A percentile compares a stretch with the other conserved stretches of the same genome.
phyloP scores from a whole-genome alignment of 1,140 invertebrate species.

The Calliopsis andreniformis region DNA sequence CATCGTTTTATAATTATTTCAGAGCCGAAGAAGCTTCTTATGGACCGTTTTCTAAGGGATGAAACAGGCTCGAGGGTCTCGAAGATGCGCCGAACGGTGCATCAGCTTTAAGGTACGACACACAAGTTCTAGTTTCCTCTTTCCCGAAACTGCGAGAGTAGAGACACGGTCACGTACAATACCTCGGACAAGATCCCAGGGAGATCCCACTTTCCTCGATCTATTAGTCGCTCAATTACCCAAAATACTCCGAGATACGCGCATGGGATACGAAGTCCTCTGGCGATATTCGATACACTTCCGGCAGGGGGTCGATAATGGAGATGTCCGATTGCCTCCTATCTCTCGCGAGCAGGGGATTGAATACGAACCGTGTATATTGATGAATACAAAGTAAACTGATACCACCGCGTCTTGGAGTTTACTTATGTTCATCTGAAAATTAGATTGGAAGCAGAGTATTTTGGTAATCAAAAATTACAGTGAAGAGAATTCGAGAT shows the following conservation, averaged over 20 bases:
- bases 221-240: conserved; percentile 63
- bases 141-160: conserved; percentile 42
- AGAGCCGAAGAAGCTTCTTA: no score
- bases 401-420: no score
- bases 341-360: not conserved
- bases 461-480: no score
- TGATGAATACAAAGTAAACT: no score
- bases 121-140: conserved; percentile 50
- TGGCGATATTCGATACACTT: conserved; percentile 16
- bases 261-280: conserved; percentile 20
- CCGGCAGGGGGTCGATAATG: not conserved
- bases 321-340: not conserved
- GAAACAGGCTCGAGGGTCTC: no score
- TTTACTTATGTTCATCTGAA: no score
- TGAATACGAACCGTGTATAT: not conserved
- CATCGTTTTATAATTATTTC: no score
- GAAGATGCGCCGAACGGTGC: conserved; percentile 3
- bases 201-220: conserved; percentile 50
- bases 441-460: no score
- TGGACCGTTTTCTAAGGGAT: no score
- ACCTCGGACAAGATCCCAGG: conserved; percentile 43
- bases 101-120: conserved; percentile 56
- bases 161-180: conserved; percentile 54
- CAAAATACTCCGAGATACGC: conserved; percentile 45
- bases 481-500: no score